Percentiles rank a stretch among this genome's conserved stretches.
Evolutionary conservation across 2,888 invertebrate genomes (phyloP).

Genomic region (Cephus sareptanus): DNA sequence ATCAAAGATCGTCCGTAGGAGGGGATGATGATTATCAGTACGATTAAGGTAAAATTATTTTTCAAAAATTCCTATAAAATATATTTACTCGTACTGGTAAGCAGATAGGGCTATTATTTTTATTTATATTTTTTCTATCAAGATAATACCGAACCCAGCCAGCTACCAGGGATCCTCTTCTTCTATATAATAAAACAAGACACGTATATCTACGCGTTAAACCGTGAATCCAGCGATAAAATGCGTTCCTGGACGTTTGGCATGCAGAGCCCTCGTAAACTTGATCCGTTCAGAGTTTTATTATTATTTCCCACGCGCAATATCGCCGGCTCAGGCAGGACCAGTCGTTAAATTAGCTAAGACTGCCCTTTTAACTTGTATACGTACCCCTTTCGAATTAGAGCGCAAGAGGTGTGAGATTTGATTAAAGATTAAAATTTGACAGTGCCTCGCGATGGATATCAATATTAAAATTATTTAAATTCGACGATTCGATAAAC

Average conservation of each 20-base stretch:
- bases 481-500: not conserved
- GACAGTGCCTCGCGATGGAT: constrained; percentile 21
- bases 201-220: not conserved
- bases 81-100: not conserved
- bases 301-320: constrained; percentile 64
- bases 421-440: constrained; percentile 20
- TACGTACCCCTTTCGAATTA: constrained; percentile 15
- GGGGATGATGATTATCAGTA: not conserved
- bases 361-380: constrained; percentile 45
- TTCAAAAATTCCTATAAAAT: not conserved
- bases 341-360: constrained; percentile 61
- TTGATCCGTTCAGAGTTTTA: constrained; percentile 65
- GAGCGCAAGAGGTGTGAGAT: constrained; percentile 18
- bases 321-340: constrained; percentile 53
- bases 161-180: not conserved
- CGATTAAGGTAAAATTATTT: not conserved
- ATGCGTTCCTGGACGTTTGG: constrained; percentile 30
- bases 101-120: not conserved
- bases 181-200: not conserved
- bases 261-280: constrained; percentile 51
- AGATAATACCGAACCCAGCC: not conserved
- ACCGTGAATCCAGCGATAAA: constrained; percentile 48
- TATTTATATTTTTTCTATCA: not conserved
- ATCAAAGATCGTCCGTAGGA: not conserved
- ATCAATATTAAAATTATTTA: constrained; percentile 45